Base-by-base conservation (phyloP, 2,797 vertebrate genomes). In the Oryzias sinensis region DNA sequence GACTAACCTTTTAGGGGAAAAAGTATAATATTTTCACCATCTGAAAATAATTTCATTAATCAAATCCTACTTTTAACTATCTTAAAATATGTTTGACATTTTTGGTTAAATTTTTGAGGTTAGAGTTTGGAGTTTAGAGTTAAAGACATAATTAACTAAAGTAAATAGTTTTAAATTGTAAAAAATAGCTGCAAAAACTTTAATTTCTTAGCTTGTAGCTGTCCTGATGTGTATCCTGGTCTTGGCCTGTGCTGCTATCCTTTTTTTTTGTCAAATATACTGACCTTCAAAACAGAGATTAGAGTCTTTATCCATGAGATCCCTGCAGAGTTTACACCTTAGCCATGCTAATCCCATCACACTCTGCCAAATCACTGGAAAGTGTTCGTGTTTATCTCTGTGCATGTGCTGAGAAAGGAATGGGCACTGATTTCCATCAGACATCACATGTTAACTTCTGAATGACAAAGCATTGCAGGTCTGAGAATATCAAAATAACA, bases 341-440 rank as follows among this genome's bases (percentile, higher is more conserved):
- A 72, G 56, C 72, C 63, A 53, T 48, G 52, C 46, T 82, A 83
- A 83, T 87, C 75, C 64, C 41, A 25, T 72, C 77, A 79, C 53
- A 70, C 70, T 69, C 52, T 14, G 59, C 64, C 56, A 70, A 71
- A 2, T 65, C 79, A 65, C 54, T 41, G 64, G 72, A 52, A 74
- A 63, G 61, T 52, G 48, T 68, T 60, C 63, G 59, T 53, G 6
- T 49, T 14, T 40, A 33, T 62, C 9, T 62, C 9, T 22, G 59
- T 68, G 51, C 45, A 43, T 64, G 69, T 69, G 71, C 62, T 49
- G 49, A 13, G 45, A 55, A 64, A 72, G 56, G 49, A 68, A 53
- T 50, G 56, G 44, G 52, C 54, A 14, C 33, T 17, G 52, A 59
- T 66, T 45, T 77, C 79, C 72, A 74, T 73, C 37, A 29, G 69